phyloP scores from a whole-genome alignment of 2,797 vertebrate species.

The Phrynocephalus forsythii region DNA sequence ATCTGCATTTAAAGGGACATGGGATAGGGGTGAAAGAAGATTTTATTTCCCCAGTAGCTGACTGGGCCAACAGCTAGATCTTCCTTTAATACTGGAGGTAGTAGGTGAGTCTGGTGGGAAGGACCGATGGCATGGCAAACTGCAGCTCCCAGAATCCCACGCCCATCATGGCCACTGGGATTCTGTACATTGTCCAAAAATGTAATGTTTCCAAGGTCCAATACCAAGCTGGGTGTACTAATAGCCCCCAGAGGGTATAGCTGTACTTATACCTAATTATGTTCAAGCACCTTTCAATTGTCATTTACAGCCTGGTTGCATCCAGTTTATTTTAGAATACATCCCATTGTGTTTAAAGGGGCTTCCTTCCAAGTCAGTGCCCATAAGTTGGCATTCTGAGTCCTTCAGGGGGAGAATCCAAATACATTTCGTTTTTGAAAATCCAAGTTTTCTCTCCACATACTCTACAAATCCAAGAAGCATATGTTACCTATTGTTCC shows the following conservation, averaged over 20 bases:
- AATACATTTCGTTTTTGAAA: background rate
- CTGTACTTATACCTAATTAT: no score
- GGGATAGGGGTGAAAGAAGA: no score
- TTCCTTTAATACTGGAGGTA: no score
- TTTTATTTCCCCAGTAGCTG: no score
- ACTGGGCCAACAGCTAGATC: no score
- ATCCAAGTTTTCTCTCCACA: no score
- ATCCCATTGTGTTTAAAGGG: background rate
- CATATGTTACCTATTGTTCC: background rate
- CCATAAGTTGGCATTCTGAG: no score
- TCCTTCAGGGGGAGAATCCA: background rate
- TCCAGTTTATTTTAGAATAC: background rate
- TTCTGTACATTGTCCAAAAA: background rate
- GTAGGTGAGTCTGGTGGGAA: no score
- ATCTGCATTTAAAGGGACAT: no score
- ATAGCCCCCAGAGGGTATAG: no score
- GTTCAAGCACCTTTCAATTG: background rate
- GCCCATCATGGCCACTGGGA: background rate
- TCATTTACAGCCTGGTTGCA: background rate
- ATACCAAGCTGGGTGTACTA: no score
- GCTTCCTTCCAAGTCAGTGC: background rate
- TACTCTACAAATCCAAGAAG: background rate
- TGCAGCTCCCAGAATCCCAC: background rate
- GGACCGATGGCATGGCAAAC: no score
- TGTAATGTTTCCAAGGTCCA: background rate